A percentile compares a stretch with the other conserved stretches of the same genome.
Evolutionary conservation across 2,113 vertebrate species (phyloP).

Genomic region (Lagopus muta): DNA sequence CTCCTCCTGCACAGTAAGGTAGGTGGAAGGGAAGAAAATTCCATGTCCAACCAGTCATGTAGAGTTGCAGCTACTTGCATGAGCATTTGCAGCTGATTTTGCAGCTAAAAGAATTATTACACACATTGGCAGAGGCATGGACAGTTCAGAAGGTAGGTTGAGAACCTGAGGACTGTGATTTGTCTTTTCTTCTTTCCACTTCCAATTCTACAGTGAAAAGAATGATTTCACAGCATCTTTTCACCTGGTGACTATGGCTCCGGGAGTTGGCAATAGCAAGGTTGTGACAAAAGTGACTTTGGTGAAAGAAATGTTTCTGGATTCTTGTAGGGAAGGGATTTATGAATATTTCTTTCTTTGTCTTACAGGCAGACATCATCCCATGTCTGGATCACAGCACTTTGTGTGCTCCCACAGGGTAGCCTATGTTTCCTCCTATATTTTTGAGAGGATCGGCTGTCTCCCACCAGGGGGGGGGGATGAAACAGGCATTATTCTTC

Average conservation of each 20-base stretch:
- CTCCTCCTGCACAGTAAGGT: neutral
- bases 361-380: neutral
- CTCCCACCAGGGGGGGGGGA: neutral
- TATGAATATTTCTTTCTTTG: rapidly evolving
- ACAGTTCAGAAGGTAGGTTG: neutral
- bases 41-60: neutral
- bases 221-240: neutral
- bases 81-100: neutral
- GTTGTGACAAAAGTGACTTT: neutral
- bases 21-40: neutral
- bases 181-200: neutral
- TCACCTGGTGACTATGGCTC: rapidly evolving
- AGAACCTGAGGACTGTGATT: neutral
- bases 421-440: rapidly evolving
- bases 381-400: neutral
- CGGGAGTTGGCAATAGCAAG: neutral
- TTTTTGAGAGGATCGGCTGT: neutral
- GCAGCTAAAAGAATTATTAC: neutral
- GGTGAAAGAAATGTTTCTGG: neutral
- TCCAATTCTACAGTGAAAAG: neutral
- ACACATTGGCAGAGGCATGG: neutral
- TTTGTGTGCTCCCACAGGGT: neutral
- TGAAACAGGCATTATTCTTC: neutral
- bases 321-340: neutral
- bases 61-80: neutral